Evolutionary conservation across 2,888 invertebrate species (phyloP).

Genomic region (Pandemis corylana): DNA sequence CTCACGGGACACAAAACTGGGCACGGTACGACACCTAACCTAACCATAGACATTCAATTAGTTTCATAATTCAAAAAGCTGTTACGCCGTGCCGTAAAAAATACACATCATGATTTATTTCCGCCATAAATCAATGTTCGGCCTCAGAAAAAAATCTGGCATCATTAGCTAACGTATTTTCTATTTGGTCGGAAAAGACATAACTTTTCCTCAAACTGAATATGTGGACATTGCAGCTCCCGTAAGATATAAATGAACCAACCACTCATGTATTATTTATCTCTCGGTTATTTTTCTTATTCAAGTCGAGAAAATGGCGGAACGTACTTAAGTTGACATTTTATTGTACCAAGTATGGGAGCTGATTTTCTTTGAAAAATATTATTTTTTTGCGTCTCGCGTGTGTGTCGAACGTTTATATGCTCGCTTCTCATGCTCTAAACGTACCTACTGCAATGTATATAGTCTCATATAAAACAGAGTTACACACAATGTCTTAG

Average conservation of each 20-base stretch:
- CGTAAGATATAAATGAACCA: slow-evolving; percentile 40
- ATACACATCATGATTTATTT: slow-evolving; percentile 23
- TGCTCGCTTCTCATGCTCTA: slow-evolving; percentile 10
- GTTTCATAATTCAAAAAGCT: not conserved
- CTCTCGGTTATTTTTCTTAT: slow-evolving; percentile 42
- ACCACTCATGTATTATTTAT: slow-evolving; percentile 44
- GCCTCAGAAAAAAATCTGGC: slow-evolving; percentile 5
- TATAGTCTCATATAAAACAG: too few relatives aligned
- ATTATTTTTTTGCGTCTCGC: slow-evolving; percentile 29
- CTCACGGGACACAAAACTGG: too few relatives aligned
- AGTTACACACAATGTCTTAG: too few relatives aligned
- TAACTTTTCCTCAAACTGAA: slow-evolving; percentile 35
- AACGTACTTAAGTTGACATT: slow-evolving; percentile 40
- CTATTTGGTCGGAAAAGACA: slow-evolving; percentile 17
- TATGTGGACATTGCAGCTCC: slow-evolving; percentile 9
- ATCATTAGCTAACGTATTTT: slow-evolving; percentile 39
- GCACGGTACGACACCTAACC: too few relatives aligned
- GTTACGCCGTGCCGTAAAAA: not conserved
- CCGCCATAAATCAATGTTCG: slow-evolving; percentile 31
- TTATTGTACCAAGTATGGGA: slow-evolving; percentile 33
- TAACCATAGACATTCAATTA: too few relatives aligned
- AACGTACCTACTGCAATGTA: not conserved
- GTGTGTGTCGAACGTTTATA: slow-evolving; percentile 11
- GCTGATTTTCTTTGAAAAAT: slow-evolving; percentile 32
- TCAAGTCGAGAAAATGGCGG: slow-evolving; percentile 36